Evolutionary conservation across 2,888 invertebrate species (phyloP), one percentile per base, ranked within the genome.

Genomic region (Merodon equestris): DNA sequence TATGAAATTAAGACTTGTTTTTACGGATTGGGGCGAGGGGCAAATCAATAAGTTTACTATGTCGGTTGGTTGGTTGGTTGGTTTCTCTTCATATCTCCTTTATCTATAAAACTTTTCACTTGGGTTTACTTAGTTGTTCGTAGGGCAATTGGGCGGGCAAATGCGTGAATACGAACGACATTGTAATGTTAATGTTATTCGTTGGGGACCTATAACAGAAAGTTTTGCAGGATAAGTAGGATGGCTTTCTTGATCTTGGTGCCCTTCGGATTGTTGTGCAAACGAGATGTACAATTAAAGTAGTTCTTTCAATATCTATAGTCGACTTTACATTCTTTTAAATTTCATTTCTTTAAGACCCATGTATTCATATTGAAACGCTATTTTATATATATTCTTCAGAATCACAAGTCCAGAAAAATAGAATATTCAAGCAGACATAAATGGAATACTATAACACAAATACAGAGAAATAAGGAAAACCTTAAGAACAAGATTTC

Each of bases 201-300:
- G 12, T 77, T 54, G 17, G 63, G n/a, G 48, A 68, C 73, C 72
- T 68, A 68, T 63, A 77, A 73, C 19, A 34, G 14, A 68, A 63
- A 57, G 7, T 63, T 63, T 44, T 47, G 18, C 9, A 12, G 18
- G 57, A 48, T 63, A 38, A 67, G 9, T 72, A 15, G 5, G 1
- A 17, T 34, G 18, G 14, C 12, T 12, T 14, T 18, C 15, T 47
- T 27, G 2, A 27, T 27, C n/a, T 27, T 27, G 27, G 27, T 38
- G 7, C 44, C 53, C 27, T 47, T 72, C 72, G 63, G 57, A 67
- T 63, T 73, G 73, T 63, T 73, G 67, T 68, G 77, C 67, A 67
- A 53, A 58, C 9, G 34, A 12, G 48, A 19, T 38, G 3, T 27
- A 2, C 27, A 27, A 7, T 27, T 27, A 7, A 27, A 27, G 7